Conservation (phyloP, 2,113 vertebrate species). For the Mionectes macconnelli region DNA sequence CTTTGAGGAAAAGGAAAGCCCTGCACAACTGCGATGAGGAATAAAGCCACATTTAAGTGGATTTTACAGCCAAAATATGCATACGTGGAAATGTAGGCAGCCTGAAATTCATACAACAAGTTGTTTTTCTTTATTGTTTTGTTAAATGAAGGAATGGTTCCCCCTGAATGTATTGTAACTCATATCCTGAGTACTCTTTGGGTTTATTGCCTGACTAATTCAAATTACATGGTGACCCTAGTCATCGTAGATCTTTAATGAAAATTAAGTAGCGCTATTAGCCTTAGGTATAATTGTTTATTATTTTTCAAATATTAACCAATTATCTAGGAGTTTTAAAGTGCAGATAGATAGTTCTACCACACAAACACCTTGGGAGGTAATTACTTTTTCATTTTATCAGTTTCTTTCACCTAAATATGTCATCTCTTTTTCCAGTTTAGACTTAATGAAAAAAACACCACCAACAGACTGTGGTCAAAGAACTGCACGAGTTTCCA, state of each 20-base stretch:
- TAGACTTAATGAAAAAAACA: slow-evolving; percentile 30
- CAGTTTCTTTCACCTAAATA: slow-evolving; percentile 11
- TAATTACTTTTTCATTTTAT: slow-evolving; percentile 28
- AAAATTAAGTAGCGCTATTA: slow-evolving; percentile 1
- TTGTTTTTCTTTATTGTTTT: background rate
- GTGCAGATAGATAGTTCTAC: background rate
- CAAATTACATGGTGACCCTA: background rate
- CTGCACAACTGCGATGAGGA: background rate
- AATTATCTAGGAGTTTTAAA: slow-evolving; percentile 4
- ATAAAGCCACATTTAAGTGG: background rate
- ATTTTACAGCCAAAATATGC: background rate
- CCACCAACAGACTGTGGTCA: slow-evolving; percentile 5
- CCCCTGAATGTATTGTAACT: background rate
- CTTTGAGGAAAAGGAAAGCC: background rate
- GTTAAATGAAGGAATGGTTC: background rate
- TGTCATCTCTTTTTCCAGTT: slow-evolving; percentile 47
- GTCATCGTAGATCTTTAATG: background rate
- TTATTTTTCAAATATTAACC: slow-evolving; percentile 35
- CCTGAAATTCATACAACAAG: background rate
- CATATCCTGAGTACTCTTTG: background rate
- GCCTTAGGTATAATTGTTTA: slow-evolving; percentile 4
- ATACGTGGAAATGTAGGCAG: background rate
- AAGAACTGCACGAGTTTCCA: background rate
- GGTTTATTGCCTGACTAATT: background rate
- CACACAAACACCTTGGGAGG: background rate